Percentiles rank a stretch among this genome's conserved stretches.
Conservation (phyloP, 2,113 vertebrate species). For the Chaetodon auriga region DNA sequence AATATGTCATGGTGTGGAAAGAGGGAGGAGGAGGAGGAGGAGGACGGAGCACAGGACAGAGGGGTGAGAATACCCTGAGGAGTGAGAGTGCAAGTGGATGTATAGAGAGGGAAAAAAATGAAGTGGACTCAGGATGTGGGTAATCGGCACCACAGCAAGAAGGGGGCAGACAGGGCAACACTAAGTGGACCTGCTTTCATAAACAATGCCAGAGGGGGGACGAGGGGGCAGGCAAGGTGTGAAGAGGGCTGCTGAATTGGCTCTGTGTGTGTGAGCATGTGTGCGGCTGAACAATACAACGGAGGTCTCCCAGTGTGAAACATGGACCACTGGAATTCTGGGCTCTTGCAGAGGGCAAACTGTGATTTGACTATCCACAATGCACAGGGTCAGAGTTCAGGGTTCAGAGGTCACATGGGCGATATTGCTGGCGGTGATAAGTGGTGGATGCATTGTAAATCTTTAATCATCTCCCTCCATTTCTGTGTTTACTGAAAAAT, state of each 20-base stretch:
- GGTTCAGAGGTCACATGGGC: slow-evolving; percentile 58
- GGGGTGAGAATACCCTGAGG: slow-evolving; percentile 33
- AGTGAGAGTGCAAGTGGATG: slow-evolving; percentile 45
- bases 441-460: slow-evolving; percentile 52
- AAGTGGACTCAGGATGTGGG: slow-evolving; percentile 78
- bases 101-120: slow-evolving; percentile 8
- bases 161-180: slow-evolving; percentile 65
- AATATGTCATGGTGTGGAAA: slow-evolving; percentile 47
- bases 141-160: slow-evolving; percentile 71
- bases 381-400: slow-evolving; percentile 72
- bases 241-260: slow-evolving; percentile 71
- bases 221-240: slow-evolving; percentile 73
- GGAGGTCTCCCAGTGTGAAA: slow-evolving; percentile 69
- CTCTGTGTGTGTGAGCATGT: slow-evolving; percentile 57
- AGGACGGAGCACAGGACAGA: slow-evolving; percentile 25
- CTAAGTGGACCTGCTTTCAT: slow-evolving; percentile 79
- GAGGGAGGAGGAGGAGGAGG: slow-evolving; percentile 18
- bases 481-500: slow-evolving; percentile 35
- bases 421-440: slow-evolving; percentile 45
- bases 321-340: slow-evolving; percentile 68
- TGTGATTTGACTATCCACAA: slow-evolving; percentile 68
- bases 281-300: slow-evolving; percentile 53
- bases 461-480: slow-evolving; percentile 21
- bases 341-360: slow-evolving; percentile 56
- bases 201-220: slow-evolving; percentile 75